Evolutionary conservation across 2,113 vertebrate genomes (phyloP), one percentile per base, ranked within the genome.

Genomic region (Corvus cornix): DNA sequence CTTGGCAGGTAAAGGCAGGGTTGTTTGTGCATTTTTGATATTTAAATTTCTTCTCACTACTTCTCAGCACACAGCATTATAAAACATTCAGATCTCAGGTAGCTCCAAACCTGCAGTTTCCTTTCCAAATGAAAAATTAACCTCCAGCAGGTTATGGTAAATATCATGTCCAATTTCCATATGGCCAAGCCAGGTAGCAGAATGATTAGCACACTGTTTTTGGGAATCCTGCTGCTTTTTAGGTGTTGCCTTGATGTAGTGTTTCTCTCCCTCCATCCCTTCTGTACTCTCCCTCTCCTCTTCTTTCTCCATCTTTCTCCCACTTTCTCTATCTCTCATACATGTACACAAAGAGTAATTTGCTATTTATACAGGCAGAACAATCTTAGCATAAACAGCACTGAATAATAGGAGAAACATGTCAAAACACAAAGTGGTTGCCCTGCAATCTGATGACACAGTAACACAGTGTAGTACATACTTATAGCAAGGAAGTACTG

Each of bases 61-160:
- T 77, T 77, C 37, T 73, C 51, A 80, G 16, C 2, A 3, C 16
- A 73, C 0, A 3, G 11, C 22, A 52, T 63, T 78, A 73, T 52
- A 74, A 84, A 67, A 62, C 31, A 62, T 30, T 69, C 37, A 74
- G 22, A 14, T 80, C 31, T 66, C 43, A 58, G 18, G 16, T 37
- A 86, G 30, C 21, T 92, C 39, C 37, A 84, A 86, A 83, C 27
- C 30, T 55, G 30, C 39, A 77, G 43, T 39, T 24, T 84, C 18
- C 46, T 63, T 70, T 80, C 23, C 35, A 85, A 92, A 51, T 39
- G n/a, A 88, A 93, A 90, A 88, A 93, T 74, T 81, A 75, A 63
- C 22, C 22, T 78, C 51, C 10, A 83, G 13, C 11, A 72, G 39
- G 46, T 51, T 86, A 84, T 9, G 22, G 37, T 39, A 93, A 93